Evolutionary conservation across 2,113 vertebrate species (phyloP).

Genomic region (Arothron firmamentum): DNA sequence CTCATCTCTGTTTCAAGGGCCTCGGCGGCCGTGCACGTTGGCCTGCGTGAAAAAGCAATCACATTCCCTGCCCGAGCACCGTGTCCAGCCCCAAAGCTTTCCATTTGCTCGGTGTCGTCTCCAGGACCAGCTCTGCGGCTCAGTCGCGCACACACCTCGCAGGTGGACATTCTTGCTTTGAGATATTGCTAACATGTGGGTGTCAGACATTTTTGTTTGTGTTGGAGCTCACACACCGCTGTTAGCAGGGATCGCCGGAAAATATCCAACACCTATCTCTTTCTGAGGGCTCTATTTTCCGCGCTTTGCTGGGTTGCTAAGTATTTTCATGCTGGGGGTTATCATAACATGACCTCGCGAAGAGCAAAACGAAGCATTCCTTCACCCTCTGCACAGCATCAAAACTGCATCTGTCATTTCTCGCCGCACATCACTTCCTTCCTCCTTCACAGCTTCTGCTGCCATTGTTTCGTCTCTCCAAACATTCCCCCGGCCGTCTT

Average conservation of each 20-base stretch:
- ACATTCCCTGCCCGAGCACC: slow-evolving; percentile 40
- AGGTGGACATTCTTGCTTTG: slow-evolving; percentile 10
- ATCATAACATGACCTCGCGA: slow-evolving; percentile 65
- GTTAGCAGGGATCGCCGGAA: slow-evolving; percentile 28
- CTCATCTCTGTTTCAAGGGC: slow-evolving; percentile 5
- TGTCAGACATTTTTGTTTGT: slow-evolving; percentile 40
- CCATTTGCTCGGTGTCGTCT: not conserved
- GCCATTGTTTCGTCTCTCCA: not conserved
- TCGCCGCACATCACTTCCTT: not conserved
- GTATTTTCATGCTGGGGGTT: slow-evolving; percentile 69
- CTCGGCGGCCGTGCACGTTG: slow-evolving; percentile 5
- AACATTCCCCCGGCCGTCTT: slow-evolving; percentile 5
- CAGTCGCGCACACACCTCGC: slow-evolving; percentile 8
- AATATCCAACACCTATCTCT: slow-evolving; percentile 46
- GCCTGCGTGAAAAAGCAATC: not conserved
- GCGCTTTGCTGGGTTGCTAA: slow-evolving; percentile 53
- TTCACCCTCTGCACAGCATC: slow-evolving; percentile 39
- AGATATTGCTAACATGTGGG: slow-evolving; percentile 39
- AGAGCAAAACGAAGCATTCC: slow-evolving; percentile 63
- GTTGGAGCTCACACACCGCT: slow-evolving; percentile 41
- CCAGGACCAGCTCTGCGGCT: slow-evolving; percentile 25
- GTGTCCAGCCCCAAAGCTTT: not conserved
- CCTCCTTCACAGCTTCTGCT: slow-evolving; percentile 7
- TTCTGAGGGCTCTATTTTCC: slow-evolving; percentile 44
- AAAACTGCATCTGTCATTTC: slow-evolving; percentile 1